phyloP scores from a whole-genome alignment of 2,797 vertebrate genomes.

The Sebastes ruberrimus region DNA sequence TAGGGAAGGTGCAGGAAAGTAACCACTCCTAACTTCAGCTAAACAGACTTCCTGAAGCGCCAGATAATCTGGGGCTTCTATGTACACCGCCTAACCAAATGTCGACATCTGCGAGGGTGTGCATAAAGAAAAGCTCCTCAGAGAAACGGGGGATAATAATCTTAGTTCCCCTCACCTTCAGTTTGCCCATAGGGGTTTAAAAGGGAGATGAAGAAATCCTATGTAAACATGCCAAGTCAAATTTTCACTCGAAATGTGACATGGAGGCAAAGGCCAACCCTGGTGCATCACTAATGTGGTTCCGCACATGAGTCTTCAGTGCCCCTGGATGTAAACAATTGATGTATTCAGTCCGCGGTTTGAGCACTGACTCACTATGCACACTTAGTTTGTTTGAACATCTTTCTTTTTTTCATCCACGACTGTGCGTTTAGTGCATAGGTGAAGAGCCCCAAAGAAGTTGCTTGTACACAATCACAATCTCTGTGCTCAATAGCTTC shows the following conservation, averaged over 20 bases:
- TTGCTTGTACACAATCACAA: constrained; percentile 56
- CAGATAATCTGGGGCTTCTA: constrained; percentile 81
- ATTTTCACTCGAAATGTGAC: constrained; percentile 80
- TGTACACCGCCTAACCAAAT: constrained; percentile 84
- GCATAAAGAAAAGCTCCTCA: constrained; percentile 81
- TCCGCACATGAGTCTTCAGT: constrained; percentile 66
- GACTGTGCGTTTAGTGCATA: constrained; percentile 58
- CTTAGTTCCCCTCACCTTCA: constrained; percentile 83
- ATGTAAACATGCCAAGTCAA: constrained; percentile 83
- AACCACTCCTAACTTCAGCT: constrained; percentile 78
- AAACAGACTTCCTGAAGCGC: constrained; percentile 78
- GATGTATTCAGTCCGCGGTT: constrained; percentile 66
- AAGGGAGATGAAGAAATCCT: constrained; percentile 82
- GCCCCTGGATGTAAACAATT: constrained; percentile 79
- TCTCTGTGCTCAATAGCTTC: constrained; percentile 56
- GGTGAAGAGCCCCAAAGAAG: constrained; percentile 65
- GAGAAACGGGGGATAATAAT: constrained; percentile 82
- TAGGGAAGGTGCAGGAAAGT: constrained; percentile 68
- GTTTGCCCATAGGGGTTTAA: constrained; percentile 79
- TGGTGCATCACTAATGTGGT: constrained; percentile 72
- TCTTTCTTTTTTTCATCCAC: constrained; percentile 34
- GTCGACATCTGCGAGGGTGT: constrained; percentile 85
- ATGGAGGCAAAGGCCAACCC: constrained; percentile 77
- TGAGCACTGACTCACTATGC: constrained; percentile 56
- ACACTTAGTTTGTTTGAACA: constrained; percentile 57